These are phyloP conservation scores for Campoletis sonorensis DNA, from an alignment of 1,140 invertebrate genomes.

Conservation along the genomic window DNA sequence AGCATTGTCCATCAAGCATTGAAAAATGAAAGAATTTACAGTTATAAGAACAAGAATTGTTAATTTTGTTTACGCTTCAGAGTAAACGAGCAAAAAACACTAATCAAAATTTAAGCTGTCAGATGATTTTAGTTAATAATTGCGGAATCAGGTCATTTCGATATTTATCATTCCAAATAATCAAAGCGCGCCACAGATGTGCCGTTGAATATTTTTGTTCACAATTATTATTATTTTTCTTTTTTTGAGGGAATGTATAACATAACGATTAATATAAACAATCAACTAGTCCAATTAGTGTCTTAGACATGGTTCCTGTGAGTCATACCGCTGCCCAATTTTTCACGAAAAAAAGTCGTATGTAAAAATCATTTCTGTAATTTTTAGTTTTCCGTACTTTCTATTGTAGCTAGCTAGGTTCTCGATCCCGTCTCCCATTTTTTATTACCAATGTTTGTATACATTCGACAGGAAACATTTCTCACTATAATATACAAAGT, in stretches of 20 bases:
- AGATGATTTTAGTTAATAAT: constrained; percentile 37
- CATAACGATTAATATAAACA: constrained; percentile 8
- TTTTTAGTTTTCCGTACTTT: constrained; percentile 49
- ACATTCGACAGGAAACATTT: constrained; percentile 50
- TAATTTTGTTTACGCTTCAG: constrained; percentile 31
- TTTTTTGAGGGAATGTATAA: constrained; percentile 9
- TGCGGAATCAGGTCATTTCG: constrained; percentile 34
- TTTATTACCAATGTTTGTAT: constrained; percentile 53
- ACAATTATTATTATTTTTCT: background rate
- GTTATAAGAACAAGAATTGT: constrained; percentile 3
- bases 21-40: background rate
- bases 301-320: constrained; percentile 67
- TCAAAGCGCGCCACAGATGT: constrained; percentile 30
- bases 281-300: constrained; percentile 61
- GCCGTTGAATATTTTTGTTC: constrained; percentile 25
- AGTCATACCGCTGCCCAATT: constrained; percentile 63
- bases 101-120: constrained; percentile 47
- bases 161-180: constrained; percentile 42
- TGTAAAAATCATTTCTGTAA: constrained; percentile 51
- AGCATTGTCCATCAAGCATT: constrained; percentile 9
- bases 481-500: constrained; percentile 58
- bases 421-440: constrained; percentile 51
- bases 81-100: constrained; percentile 8
- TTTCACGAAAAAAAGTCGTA: constrained; percentile 44
- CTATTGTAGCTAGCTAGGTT: constrained; percentile 37